Evolutionary conservation across 2,113 vertebrate genomes (phyloP).

Genomic region (Balaenoptera acutorostrata): DNA sequence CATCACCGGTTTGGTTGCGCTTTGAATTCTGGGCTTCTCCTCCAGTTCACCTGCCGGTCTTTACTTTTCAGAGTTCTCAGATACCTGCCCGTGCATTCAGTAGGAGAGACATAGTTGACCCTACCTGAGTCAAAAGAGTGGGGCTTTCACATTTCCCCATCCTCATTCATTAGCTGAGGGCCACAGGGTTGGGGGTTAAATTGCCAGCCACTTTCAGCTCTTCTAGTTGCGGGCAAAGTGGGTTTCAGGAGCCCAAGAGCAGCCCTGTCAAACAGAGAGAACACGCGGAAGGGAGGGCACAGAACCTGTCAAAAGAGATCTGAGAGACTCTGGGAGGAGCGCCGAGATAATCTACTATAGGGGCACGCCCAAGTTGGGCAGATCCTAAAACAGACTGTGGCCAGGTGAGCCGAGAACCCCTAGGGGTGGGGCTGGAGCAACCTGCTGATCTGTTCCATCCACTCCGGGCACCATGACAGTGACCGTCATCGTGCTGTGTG

Average conservation of each 20-base stretch:
- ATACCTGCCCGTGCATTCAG: background rate
- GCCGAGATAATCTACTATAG: background rate
- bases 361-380: background rate
- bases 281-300: background rate
- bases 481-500: background rate
- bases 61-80: too few relatives aligned
- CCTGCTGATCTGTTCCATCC: background rate
- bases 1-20: too few relatives aligned
- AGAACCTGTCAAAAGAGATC: background rate
- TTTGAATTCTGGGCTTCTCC: too few relatives aligned
- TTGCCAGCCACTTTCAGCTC: background rate
- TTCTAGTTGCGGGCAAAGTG: background rate
- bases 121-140: background rate
- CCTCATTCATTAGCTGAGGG: background rate
- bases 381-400: background rate
- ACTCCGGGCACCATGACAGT: background rate
- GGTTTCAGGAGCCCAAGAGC: background rate
- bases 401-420: background rate
- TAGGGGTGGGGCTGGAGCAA: fast-evolving
- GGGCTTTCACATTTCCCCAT: background rate
- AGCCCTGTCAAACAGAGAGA: background rate
- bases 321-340: background rate
- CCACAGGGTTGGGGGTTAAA: background rate
- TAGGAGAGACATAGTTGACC: background rate
- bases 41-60: too few relatives aligned